Percentiles rank a stretch among this genome's conserved stretches.
phyloP scores from a whole-genome alignment of 2,113 vertebrate species.

The Danio rerio region DNA sequence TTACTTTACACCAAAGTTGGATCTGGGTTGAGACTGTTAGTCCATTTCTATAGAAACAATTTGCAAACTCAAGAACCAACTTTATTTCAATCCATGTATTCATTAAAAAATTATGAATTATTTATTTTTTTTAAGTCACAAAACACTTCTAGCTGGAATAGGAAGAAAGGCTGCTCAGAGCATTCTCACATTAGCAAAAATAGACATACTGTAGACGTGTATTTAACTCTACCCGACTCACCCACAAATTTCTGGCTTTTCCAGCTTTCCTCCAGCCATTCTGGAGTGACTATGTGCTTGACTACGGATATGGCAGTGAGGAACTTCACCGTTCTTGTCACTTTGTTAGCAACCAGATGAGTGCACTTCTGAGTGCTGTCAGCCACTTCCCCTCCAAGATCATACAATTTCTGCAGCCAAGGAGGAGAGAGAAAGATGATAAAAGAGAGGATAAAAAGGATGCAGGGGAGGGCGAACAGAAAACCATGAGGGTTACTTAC shows the following conservation, averaged over 20 bases:
- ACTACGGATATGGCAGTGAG: constrained; percentile 93
- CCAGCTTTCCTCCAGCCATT: constrained; percentile 97
- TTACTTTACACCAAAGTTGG: background rate
- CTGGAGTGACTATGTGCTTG: constrained; percentile 90
- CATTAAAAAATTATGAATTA: background rate
- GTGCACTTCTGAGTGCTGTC: constrained; percentile 89
- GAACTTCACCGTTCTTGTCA: constrained; percentile 96
- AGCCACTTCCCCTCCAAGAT: constrained; percentile 91
- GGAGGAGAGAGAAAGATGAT: background rate
- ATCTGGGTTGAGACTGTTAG: background rate
- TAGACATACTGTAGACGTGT: background rate
- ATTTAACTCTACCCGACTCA: constrained; percentile 57
- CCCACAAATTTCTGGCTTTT: constrained; percentile 90
- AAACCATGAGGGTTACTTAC: constrained; percentile 15
- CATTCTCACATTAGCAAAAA: background rate
- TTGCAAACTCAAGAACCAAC: background rate
- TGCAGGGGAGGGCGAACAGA: background rate
- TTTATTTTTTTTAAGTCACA: background rate
- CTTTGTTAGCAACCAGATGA: constrained; percentile 91
- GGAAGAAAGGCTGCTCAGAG: constrained; percentile 1
- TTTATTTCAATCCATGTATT: background rate
- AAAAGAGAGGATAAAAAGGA: background rate
- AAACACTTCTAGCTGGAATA: constrained; percentile 1
- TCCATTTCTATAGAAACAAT: constrained; percentile 8
- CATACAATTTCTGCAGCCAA: constrained; percentile 84